Percentiles rank a stretch among this genome's conserved stretches.
phyloP scores from a whole-genome alignment of 2,888 invertebrate genomes.

The Mechanitis mazaeus region DNA sequence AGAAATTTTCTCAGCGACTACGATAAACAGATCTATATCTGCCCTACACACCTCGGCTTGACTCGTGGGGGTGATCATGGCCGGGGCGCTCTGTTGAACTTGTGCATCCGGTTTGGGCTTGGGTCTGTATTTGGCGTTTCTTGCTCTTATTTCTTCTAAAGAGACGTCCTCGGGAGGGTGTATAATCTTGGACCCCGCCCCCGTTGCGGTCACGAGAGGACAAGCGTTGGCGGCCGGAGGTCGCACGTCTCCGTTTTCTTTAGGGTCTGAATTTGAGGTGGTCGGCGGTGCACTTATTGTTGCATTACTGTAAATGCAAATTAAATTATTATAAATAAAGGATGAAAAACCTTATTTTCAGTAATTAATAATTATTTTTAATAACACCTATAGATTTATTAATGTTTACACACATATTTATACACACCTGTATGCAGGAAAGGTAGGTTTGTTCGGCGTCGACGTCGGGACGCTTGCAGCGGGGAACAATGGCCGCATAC shows the following conservation, averaged over 20 bases:
- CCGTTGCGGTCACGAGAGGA: conserved; percentile 84
- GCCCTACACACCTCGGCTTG: conserved; percentile 61
- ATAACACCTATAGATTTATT: too few relatives aligned
- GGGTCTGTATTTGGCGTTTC: conserved; percentile 80
- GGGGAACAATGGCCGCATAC: conserved; percentile 88
- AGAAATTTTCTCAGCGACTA: too few relatives aligned
- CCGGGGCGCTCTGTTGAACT: conserved; percentile 29
- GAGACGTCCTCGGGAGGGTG: conserved; percentile 97
- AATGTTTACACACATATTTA: too few relatives aligned
- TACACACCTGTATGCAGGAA: conserved; percentile 84
- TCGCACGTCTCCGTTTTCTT: conserved; percentile 66
- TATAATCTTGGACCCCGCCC: conserved; percentile 91
- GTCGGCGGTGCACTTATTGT: conserved; percentile 87
- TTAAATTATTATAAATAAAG: too few relatives aligned
- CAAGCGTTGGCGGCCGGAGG: conserved; percentile 59
- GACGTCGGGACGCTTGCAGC: conserved; percentile 81
- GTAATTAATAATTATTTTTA: too few relatives aligned
- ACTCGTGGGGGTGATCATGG: conserved; percentile 56
- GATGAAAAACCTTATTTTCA: too few relatives aligned
- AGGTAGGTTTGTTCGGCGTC: conserved; percentile 83
- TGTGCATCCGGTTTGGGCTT: conserved; percentile 53
- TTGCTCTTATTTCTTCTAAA: conserved; percentile 87
- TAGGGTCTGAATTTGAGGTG: conserved; percentile 50
- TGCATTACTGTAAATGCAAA: conserved; percentile 73
- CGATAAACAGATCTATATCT: too few relatives aligned